Percentiles rank a stretch among this genome's conserved stretches.
phyloP scores from a whole-genome alignment of 2,888 invertebrate species.

The Sabatieria punctata region DNA sequence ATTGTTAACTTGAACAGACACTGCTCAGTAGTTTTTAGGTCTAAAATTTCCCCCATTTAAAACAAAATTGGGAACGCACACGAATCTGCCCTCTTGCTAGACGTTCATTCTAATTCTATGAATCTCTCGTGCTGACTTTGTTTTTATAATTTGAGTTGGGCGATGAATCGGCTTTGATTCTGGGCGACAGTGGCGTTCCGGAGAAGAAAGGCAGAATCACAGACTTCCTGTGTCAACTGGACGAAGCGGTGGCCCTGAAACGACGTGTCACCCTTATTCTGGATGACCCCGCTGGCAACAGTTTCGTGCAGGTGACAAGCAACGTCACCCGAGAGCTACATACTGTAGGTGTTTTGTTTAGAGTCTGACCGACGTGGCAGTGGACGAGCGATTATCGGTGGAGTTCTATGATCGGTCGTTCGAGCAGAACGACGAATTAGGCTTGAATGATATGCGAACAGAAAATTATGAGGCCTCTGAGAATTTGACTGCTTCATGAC shows the following conservation, averaged over 20 bases:
- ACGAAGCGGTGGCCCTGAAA: slow-evolving; percentile 46
- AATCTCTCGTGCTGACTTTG: too few relatives aligned
- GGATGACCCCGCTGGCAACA: slow-evolving; percentile 94
- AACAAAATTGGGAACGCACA: too few relatives aligned
- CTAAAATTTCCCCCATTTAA: too few relatives aligned
- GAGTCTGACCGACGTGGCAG: slow-evolving; percentile 30
- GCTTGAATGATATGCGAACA: slow-evolving; percentile 84
- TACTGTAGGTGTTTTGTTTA: slow-evolving; percentile 10
- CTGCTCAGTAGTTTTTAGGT: too few relatives aligned
- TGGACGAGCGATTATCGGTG: slow-evolving; percentile 46
- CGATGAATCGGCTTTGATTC: slow-evolving; percentile 47
- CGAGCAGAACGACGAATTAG: slow-evolving; percentile 87
- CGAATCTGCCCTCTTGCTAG: too few relatives aligned
- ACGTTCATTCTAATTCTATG: too few relatives aligned
- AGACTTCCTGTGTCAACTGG: slow-evolving; percentile 48
- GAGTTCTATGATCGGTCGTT: slow-evolving; percentile 59
- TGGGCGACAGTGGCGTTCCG: slow-evolving; percentile 51
- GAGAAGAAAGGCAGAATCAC: slow-evolving; percentile 42
- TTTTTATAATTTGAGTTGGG: slow-evolving; percentile 22
- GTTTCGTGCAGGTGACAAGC: slow-evolving; percentile 59
- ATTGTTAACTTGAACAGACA: too few relatives aligned
- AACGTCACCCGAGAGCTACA: too few relatives aligned
- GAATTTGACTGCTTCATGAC: too few relatives aligned
- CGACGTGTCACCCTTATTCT: slow-evolving; percentile 54
- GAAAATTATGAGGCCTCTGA: slow-evolving; percentile 72